Base-by-base conservation (phyloP, 2,113 vertebrate genomes). In the Arizona elegans region DNA sequence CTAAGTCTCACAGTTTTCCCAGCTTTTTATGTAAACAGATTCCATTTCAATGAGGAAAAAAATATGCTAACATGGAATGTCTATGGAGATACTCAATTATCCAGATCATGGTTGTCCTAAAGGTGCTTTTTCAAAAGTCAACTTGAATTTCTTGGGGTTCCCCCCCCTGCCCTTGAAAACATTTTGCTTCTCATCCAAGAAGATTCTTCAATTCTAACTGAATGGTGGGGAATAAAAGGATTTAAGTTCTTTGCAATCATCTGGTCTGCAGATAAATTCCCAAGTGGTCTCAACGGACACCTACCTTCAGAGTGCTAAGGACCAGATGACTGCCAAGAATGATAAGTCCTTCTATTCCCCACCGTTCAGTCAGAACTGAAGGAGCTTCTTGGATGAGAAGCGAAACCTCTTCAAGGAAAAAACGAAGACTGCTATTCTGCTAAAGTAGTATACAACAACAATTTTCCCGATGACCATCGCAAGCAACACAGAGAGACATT, bases 1-100 rank as follows among this genome's bases (percentile, higher is more conserved):
- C 85, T 94, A 91, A 93, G 58, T 17, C 52, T 38, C 62, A 70
- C 12, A 15, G 87, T 89, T 94, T 38, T 92, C 92, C 56, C n/a
- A 54, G 7, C 29, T 38, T 58, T 89, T 23, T 58, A 1, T 55
- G 90, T 47, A 88, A 50, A 50, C 93, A 33, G 10, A 3, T 90
- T 92, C 8, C 70, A 94, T 38, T 92, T 92, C 53, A 94, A 94
- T 92, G 33, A 7, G 70, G 24, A 5, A 7, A 0, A 0, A 5
- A 4, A 29, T 13, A 50, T 81, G 70, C 33, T 8, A 38, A 81
- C 70, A 81, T 38, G 17, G 12, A 70, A n/a, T 62, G 59, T 62
- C 59, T 26, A 24, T 62, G 59, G 24, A 62, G 3, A 26, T 70
- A 13, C 12, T n/a, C 62, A 70, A 12, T n/a, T 29, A 70, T 70